Base-by-base conservation (phyloP, 2,113 vertebrate genomes). In the Tiliqua scincoides region DNA sequence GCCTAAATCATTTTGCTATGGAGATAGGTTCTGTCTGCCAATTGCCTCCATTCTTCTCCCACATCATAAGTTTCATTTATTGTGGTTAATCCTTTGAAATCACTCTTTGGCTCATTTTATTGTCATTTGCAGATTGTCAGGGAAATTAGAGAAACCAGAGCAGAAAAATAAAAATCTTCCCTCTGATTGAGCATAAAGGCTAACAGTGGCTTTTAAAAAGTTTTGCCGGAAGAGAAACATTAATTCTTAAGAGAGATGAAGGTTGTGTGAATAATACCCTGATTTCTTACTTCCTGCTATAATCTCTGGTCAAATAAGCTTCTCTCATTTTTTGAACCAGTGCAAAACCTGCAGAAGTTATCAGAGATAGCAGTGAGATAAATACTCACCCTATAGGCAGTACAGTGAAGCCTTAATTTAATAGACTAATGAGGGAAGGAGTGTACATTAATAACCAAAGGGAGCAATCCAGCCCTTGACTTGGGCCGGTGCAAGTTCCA, bases 201-300 rank as follows among this genome's bases (percentile, higher is more conserved):
- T 65, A 40, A 0, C 0, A 1, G 21, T 37, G 25, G 27, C 48
- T 8, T 67, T 82, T 25, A 71, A 57, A 57, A 57, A 57, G 11
- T 57, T 57, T 57, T 17, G 17, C 54, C 54, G 2, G 54, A 57
- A 57, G 54, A 15, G 11, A 57, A 17, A 54, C 12, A 12, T 8
- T 57, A 57, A 57, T 57, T 57, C 14, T 57, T 15, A 57, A 57
- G 54, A 57, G 10, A 57, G 54, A 12, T 57, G 17, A 57, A 57
- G 14, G 54, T 57, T 15, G 54, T 57, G 10, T 12, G 17, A 12
- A 5, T 17, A 18, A 6, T 4, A 25, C 30, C 25, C 70, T 59
- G 17, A 27, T 30, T 85, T 1, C 0, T 1, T 27, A 27, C 61
- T 23, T 15, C 9, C 35, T 0, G 1, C 23, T 17, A 32, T 20